Conservation (phyloP, 2,797 vertebrate genomes). For the Mycteria americana region DNA sequence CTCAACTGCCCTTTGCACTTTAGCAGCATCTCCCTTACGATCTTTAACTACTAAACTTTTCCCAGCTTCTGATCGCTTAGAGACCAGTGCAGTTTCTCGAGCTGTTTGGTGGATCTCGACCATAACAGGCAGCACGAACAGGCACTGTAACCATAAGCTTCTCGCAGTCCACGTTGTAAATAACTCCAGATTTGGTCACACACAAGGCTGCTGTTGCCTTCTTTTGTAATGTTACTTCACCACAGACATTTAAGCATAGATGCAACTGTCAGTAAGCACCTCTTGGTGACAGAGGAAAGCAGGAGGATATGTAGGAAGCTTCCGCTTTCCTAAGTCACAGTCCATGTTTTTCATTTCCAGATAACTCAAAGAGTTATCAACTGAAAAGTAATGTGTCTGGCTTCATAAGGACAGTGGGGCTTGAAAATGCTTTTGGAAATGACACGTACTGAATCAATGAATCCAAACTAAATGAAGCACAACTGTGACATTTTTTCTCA, state of each 20-base stretch:
- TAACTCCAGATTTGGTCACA: neutral
- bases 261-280: neutral
- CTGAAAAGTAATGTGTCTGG: neutral
- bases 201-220: neutral
- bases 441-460: neutral
- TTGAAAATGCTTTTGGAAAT: slow-evolving; percentile 22
- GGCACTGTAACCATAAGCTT: neutral
- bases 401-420: neutral
- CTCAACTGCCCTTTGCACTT: neutral
- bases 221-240: neutral
- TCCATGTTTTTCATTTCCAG: neutral
- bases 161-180: neutral
- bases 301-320: neutral
- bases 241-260: neutral
- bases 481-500: neutral
- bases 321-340: neutral
- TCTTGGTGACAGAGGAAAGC: neutral
- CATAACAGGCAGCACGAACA: neutral
- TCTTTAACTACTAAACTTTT: neutral
- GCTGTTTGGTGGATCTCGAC: neutral
- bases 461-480: neutral
- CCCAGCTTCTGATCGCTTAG: neutral
- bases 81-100: neutral
- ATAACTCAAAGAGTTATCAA: neutral
- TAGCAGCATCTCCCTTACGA: neutral